Percentiles rank a stretch among this genome's conserved stretches.
Evolutionary conservation across 1,140 invertebrate species (phyloP).

Genomic region (Ceratina japonica): DNA sequence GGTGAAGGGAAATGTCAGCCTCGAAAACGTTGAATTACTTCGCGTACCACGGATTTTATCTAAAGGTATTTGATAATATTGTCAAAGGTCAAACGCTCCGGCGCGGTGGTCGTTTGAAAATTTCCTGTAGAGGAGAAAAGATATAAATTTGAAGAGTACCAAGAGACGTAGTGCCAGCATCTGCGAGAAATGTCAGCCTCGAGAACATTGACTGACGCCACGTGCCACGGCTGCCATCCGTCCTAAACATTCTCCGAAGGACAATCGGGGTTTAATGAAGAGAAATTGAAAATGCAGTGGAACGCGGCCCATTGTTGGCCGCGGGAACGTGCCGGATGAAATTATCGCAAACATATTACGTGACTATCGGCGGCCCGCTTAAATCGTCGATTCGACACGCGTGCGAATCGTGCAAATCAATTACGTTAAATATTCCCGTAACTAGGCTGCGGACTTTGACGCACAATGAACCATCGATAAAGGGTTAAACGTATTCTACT

Average conservation of each 20-base stretch:
- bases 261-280: slow-evolving; percentile 56
- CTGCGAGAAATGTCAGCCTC: slow-evolving; percentile 55
- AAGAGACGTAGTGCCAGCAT: slow-evolving; percentile 56
- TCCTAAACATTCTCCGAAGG: slow-evolving; percentile 58
- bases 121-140: too few relatives aligned
- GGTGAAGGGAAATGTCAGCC: too few relatives aligned
- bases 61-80: too few relatives aligned
- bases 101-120: too few relatives aligned
- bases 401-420: too few relatives aligned
- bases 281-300: slow-evolving; percentile 57
- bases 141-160: slow-evolving; percentile 25
- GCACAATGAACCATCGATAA: too few relatives aligned
- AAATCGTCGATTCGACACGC: slow-evolving; percentile 5
- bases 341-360: slow-evolving; percentile 39
- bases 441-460: too few relatives aligned
- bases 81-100: too few relatives aligned
- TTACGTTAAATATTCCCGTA: too few relatives aligned
- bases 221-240: slow-evolving; percentile 45
- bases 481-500: too few relatives aligned
- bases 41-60: too few relatives aligned
- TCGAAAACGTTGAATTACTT: too few relatives aligned
- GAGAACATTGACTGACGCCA: slow-evolving; percentile 42
- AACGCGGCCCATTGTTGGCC: slow-evolving; percentile 39
- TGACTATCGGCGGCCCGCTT: slow-evolving; percentile 1
- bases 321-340: slow-evolving; percentile 21